A percentile compares a stretch with the other conserved stretches of the same genome.
Evolutionary conservation across 1,140 invertebrate species (phyloP).

Genomic region (Papilio polytes): DNA sequence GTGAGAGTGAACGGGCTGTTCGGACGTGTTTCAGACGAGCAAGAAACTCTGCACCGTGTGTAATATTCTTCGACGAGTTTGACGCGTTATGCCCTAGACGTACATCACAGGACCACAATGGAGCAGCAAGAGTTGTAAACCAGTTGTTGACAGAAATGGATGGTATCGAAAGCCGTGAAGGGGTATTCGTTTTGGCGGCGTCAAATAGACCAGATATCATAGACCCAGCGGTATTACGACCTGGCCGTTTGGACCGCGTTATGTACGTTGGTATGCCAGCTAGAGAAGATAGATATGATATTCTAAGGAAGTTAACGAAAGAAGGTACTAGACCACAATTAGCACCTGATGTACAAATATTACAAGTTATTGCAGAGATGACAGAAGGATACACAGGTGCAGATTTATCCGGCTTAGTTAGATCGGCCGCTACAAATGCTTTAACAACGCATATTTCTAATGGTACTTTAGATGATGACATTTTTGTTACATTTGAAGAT

Average conservation of each 20-base stretch:
- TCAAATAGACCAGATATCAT: constrained; percentile 99
- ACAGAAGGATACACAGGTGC: constrained; percentile 95
- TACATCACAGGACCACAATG: constrained; percentile 88
- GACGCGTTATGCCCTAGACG: constrained; percentile 98
- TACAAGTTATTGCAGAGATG: constrained; percentile 87
- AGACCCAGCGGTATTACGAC: constrained; percentile 97
- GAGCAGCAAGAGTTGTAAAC: constrained; percentile 95
- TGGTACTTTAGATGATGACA: constrained; percentile 67
- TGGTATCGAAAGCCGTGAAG: constrained; percentile 94
- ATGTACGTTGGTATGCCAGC: constrained; percentile 97
- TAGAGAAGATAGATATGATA: constrained; percentile 92
- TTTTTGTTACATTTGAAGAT: constrained; percentile 81
- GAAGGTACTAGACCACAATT: constrained; percentile 91
- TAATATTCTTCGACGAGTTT: constrained; percentile 99
- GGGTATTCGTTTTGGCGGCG: constrained; percentile 97
- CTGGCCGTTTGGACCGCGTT: constrained; percentile 97
- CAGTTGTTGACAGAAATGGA: constrained; percentile 99
- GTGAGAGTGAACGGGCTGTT: constrained; percentile 98
- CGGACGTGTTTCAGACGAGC: constrained; percentile 97
- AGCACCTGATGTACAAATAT: constrained; percentile 88
- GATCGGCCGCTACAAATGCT: constrained; percentile 92
- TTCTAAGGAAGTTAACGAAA: constrained; percentile 96
- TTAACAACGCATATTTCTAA: constrained; percentile 85
- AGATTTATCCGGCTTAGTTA: constrained; percentile 91
- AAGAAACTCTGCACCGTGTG: constrained; percentile 97